Base-by-base conservation (phyloP, 1,140 invertebrate species). In the Pseudomyrmex dendroicus region DNA sequence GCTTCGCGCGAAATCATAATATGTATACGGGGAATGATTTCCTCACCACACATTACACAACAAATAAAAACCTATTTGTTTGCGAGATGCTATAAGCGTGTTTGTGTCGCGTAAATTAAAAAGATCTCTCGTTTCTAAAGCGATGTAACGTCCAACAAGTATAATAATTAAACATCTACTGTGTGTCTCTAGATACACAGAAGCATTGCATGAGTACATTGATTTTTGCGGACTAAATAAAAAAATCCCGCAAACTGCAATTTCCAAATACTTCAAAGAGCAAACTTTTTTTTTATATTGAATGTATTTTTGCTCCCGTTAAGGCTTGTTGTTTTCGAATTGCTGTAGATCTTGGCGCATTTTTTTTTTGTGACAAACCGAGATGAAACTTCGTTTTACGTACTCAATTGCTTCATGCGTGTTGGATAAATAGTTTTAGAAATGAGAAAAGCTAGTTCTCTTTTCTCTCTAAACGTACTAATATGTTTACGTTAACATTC, bases 1-100 rank as follows among this genome's bases (percentile, higher is more conserved):
- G 46, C n/a, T 73, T 62, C 74, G 25, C 63, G 44, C 15, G 72
- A 35, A n/a, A 80, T 52, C n/a, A 48, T 57, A 35, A 5, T 7
- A 35, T 25, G 25, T 25, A 25, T 35, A 5, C 5, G 7, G 7
- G 35, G 35, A 35, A 35, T 35, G 35, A 35, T 35, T 35, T 35
- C 35, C 35, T 35, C 5, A 35, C 35, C 35, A 35, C 35, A 25
- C 25, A 25, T 25, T 25, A 25, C 25, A 59, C 1, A 0, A 73
- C 15, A 57, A 57, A 73, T 59, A 61, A 56, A 56, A 15, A 54
- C n/a, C 22, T 48, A 61, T n/a, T 35, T 35, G 54, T 17, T 35
- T 10, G 54, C 57, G 44, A 59, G 59, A n/a, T 64, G 35, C 17
- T 63, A 4, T 9, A 5, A 15, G 35, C 15, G 25, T 15, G 7